Evolutionary conservation across 2,113 vertebrate genomes (phyloP).

Genomic region (Strix uralensis): DNA sequence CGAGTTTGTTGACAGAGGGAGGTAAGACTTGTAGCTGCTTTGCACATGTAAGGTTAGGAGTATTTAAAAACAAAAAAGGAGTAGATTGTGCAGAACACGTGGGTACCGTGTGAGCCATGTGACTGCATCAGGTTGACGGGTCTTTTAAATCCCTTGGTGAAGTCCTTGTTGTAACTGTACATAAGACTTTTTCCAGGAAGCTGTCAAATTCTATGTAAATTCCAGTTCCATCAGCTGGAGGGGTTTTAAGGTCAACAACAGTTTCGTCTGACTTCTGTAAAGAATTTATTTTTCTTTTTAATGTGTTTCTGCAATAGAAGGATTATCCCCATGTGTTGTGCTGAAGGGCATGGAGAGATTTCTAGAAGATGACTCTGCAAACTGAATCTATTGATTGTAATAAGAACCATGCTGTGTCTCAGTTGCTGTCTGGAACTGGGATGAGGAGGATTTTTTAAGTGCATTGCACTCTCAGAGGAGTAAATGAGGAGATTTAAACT

Average conservation of each 20-base stretch:
- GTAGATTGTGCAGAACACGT: not conserved
- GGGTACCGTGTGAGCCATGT: not conserved
- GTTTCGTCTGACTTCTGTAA: not conserved
- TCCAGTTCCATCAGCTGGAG: not conserved
- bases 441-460: not conserved
- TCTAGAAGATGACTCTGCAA: not conserved
- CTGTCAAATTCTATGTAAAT: not conserved
- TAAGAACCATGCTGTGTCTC: not conserved
- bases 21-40: not conserved
- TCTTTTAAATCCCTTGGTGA: not conserved
- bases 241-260: not conserved
- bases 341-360: not conserved
- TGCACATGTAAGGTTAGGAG: not conserved
- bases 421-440: not conserved
- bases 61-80: not conserved
- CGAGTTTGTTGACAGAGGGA: not conserved
- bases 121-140: not conserved
- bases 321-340: not conserved
- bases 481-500: not conserved
- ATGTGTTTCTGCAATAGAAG: not conserved
- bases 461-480: not conserved
- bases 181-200: not conserved
- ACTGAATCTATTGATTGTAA: not conserved
- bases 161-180: not conserved
- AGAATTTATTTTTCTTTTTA: not conserved